These are phyloP conservation scores for Ceratitis capitata DNA, from an alignment of 1,140 invertebrate species.

Conservation along the genomic window DNA sequence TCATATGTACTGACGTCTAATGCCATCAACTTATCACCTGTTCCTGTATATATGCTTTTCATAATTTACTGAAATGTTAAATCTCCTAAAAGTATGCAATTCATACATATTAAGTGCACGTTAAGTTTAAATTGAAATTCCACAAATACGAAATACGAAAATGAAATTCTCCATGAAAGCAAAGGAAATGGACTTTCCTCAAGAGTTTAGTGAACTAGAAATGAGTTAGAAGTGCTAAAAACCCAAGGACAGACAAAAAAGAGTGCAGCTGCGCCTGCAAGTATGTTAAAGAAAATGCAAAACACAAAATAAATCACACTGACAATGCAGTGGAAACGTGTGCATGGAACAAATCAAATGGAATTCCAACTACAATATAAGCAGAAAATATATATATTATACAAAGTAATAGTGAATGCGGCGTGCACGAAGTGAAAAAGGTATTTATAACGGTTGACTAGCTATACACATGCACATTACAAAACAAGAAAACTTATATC, in stretches of 20 bases:
- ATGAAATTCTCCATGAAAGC: too few relatives aligned
- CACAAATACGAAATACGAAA: conserved; percentile 16
- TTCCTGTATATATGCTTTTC: too few relatives aligned
- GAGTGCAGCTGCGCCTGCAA: neutral
- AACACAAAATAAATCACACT: conserved; percentile 32
- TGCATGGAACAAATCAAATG: conserved; percentile 26
- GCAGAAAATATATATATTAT: too few relatives aligned
- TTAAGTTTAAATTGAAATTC: conserved; percentile 12
- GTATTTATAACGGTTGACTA: neutral
- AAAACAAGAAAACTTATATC: too few relatives aligned
- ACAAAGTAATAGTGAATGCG: neutral
- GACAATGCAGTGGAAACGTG: conserved; percentile 2
- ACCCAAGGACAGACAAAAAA: neutral
- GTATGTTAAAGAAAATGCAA: neutral
- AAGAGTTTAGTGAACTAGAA: conserved; percentile 23
- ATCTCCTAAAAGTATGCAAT: neutral
- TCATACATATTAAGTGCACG: neutral
- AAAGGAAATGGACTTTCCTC: conserved; percentile 20
- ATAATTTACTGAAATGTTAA: neutral
- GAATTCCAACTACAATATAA: neutral
- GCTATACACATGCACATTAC: neutral
- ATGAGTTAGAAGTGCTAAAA: neutral
- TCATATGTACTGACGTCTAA: too few relatives aligned
- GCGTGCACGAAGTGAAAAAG: neutral
- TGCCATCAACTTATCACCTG: too few relatives aligned